These are phyloP conservation scores for Petromus typicus DNA, from an alignment of 2,113 vertebrate species.

Conservation along the genomic window DNA sequence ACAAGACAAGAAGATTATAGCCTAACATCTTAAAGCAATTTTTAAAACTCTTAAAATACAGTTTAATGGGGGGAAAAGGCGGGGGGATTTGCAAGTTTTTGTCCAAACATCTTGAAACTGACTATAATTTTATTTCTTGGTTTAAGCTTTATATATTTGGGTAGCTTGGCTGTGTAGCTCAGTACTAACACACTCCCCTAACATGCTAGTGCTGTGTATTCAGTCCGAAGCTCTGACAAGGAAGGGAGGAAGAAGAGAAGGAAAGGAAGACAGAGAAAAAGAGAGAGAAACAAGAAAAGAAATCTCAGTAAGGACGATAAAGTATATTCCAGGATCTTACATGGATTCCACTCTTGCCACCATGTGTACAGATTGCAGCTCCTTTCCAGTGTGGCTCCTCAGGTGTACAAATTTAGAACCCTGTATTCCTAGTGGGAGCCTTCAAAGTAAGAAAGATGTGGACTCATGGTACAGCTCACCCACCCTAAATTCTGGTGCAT, in stretches of 20 bases:
- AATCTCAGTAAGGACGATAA: not conserved
- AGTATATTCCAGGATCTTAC: not conserved
- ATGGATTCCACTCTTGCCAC: accelerated
- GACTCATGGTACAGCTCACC: not conserved
- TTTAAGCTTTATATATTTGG: not conserved
- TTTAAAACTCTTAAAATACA: constrained; percentile 1
- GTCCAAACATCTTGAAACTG: constrained; percentile 4
- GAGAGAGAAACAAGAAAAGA: not conserved
- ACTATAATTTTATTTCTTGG: not conserved
- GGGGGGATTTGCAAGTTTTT: not conserved
- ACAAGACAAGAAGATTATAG: not conserved
- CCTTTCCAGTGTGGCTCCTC: not conserved
- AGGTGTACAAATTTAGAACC: not conserved
- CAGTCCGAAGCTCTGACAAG: not conserved
- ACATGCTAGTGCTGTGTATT: not conserved
- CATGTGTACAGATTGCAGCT: accelerated
- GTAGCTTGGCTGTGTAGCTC: not conserved
- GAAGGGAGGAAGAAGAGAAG: not conserved
- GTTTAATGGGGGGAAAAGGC: not conserved
- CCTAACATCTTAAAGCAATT: not conserved
- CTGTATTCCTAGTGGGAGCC: not conserved
- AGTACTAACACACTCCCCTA: not conserved
- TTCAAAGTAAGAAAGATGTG: not conserved
- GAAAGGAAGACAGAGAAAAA: not conserved
- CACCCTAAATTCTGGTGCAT: not conserved